Evolutionary conservation across 2,888 invertebrate species (phyloP).

Genomic region (Lypha dubia): DNA sequence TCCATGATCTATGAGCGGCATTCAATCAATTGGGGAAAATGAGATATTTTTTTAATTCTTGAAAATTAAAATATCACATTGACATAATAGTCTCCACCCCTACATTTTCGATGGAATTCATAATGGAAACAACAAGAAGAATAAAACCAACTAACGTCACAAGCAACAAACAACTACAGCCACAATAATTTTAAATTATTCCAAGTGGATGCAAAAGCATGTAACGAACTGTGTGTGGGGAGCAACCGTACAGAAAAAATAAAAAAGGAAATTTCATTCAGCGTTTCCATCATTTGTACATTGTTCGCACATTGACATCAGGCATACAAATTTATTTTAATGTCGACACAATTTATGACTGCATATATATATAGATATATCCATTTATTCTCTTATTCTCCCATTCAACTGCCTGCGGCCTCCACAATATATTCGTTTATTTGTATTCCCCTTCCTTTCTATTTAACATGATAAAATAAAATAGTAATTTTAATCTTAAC

Average conservation of each 20-base stretch:
- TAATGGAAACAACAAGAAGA: conserved; percentile 23
- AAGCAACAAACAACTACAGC: conserved; percentile 31
- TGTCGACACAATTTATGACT: conserved; percentile 71
- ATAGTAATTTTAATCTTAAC: conserved; percentile 41
- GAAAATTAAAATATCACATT: conserved; percentile 69
- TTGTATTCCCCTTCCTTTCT: conserved; percentile 35
- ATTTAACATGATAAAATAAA: conserved; percentile 18
- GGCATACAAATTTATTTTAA: conserved; percentile 72
- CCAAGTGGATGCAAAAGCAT: conserved; percentile 33
- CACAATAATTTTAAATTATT: conserved; percentile 41
- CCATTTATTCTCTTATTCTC: conserved; percentile 31
- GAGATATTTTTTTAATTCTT: conserved; percentile 68
- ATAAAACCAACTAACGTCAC: background rate
- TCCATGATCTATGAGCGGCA: conserved; percentile 59
- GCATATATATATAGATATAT: conserved; percentile 55
- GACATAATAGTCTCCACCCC: conserved; percentile 69
- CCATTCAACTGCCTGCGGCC: conserved; percentile 39
- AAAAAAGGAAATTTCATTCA: conserved; percentile 70
- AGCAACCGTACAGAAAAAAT: conserved; percentile 10
- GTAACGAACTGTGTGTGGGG: conserved; percentile 60
- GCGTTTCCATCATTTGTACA: conserved; percentile 69
- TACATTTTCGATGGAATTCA: conserved; percentile 28
- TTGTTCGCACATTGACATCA: conserved; percentile 71
- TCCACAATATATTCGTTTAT: conserved; percentile 53
- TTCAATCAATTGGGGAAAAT: conserved; percentile 64